phyloP scores from a whole-genome alignment of 2,797 vertebrate genomes.

The Dipus sagitta region DNA sequence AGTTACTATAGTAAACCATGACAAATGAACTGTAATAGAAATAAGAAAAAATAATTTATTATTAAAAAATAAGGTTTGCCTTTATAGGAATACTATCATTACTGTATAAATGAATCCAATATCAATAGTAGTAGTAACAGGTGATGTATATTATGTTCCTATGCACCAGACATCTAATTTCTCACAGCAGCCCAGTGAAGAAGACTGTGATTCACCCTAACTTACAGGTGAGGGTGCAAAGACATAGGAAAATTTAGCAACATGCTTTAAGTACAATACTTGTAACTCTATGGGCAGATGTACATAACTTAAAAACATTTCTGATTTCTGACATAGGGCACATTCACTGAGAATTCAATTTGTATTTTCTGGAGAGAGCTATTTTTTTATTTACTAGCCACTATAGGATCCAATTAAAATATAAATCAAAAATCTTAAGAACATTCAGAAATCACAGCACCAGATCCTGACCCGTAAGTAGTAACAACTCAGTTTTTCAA shows the following conservation, averaged over 20 bases:
- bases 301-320: neutral
- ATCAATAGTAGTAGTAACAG: neutral
- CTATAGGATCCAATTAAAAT: constrained; percentile 71
- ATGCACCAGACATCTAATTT: neutral
- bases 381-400: neutral
- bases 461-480: constrained; percentile 44
- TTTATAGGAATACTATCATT: constrained; percentile 34
- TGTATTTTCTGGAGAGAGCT: constrained; percentile 40
- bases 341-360: constrained; percentile 56
- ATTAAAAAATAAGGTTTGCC: constrained; percentile 33
- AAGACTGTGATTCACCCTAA: neutral
- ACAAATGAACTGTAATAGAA: neutral
- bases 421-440: constrained; percentile 67
- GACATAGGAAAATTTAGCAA: neutral
- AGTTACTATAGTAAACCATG: neutral
- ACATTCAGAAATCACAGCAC: constrained; percentile 30
- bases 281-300: neutral
- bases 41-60: constrained; percentile 25
- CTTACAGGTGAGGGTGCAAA: neutral
- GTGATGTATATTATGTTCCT: neutral
- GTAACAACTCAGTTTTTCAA: neutral
- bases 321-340: constrained; percentile 41
- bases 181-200: neutral
- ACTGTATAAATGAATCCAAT: neutral
- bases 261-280: neutral